phyloP scores from a whole-genome alignment of 2,113 vertebrate species.

The Toxotes jaculatrix region DNA sequence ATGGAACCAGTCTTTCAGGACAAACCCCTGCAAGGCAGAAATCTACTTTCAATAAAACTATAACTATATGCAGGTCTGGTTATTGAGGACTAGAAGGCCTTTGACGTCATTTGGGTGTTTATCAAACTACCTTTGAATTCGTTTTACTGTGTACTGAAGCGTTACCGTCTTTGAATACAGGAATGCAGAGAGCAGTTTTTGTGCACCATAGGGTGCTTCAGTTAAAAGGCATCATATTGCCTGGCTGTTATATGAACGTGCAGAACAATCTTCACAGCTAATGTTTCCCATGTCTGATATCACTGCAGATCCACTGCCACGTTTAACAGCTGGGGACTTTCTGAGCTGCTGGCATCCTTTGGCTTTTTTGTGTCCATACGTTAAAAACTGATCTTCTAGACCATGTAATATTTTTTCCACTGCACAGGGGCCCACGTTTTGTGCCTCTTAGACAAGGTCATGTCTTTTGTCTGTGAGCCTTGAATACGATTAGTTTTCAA shows the following conservation, averaged over 20 bases:
- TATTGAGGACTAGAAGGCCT: background rate
- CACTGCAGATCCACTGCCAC: constrained; percentile 35
- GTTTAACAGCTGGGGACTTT: constrained; percentile 52
- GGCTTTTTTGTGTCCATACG: constrained; percentile 3
- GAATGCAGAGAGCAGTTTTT: constrained; percentile 14
- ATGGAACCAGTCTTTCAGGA: background rate
- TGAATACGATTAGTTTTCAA: background rate
- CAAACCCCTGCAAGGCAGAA: background rate
- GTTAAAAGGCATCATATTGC: constrained; percentile 64
- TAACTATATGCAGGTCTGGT: background rate
- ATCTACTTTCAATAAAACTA: constrained; percentile 8
- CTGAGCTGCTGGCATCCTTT: constrained; percentile 24
- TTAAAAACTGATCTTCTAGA: constrained; percentile 23
- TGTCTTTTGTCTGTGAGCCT: constrained; percentile 3
- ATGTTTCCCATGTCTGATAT: constrained; percentile 62
- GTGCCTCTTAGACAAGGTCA: background rate
- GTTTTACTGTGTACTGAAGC: constrained; percentile 28
- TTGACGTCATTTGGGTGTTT: constrained; percentile 6
- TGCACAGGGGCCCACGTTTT: constrained; percentile 9
- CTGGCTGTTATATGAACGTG: constrained; percentile 54
- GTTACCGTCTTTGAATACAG: background rate
- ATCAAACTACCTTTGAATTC: constrained; percentile 25
- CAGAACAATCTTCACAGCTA: constrained; percentile 54
- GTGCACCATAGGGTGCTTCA: constrained; percentile 46
- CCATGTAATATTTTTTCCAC: constrained; percentile 33